Conservation (phyloP, 2,888 invertebrate genomes). For the Caenorhabditis sinica region DNA sequence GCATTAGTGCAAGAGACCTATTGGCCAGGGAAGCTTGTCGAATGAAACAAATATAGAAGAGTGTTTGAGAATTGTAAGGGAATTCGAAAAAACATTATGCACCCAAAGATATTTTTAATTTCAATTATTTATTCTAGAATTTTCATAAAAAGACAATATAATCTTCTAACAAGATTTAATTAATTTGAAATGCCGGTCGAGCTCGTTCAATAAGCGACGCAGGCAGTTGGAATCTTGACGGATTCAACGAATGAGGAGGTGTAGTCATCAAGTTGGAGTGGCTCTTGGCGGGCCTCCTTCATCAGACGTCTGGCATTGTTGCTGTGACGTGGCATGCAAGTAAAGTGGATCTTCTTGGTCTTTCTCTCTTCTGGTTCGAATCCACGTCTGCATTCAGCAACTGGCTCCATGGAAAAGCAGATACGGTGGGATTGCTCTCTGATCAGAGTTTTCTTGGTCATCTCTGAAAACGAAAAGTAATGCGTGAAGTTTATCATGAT, state of each 20-base stretch:
- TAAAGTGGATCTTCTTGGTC: slow-evolving; percentile 71
- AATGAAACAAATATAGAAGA: no score
- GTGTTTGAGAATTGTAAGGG: no score
- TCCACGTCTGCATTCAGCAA: slow-evolving; percentile 75
- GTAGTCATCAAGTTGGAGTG: slow-evolving; percentile 61
- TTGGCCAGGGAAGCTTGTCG: no score
- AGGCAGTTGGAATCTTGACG: slow-evolving; percentile 66
- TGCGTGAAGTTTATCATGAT: not conserved
- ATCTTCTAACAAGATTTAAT: slow-evolving; percentile 5
- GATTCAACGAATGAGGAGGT: slow-evolving; percentile 69
- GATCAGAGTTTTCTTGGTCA: slow-evolving; percentile 74
- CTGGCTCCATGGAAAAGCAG: slow-evolving; percentile 80
- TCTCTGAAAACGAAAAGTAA: slow-evolving; percentile 65
- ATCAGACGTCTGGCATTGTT: slow-evolving; percentile 71
- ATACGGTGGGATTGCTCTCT: slow-evolving; percentile 77
- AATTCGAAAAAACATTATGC: no score
- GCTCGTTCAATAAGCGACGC: slow-evolving; percentile 67
- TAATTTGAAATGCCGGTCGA: slow-evolving; percentile 57
- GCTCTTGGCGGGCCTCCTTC: slow-evolving; percentile 60
- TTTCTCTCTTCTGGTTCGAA: slow-evolving; percentile 32
- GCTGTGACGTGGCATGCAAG: slow-evolving; percentile 74
- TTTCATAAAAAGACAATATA: not conserved
- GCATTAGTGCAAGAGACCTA: no score
- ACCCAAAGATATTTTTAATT: no score
- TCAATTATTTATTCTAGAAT: no score